Percentiles rank a stretch among this genome's conserved stretches.
phyloP scores from a whole-genome alignment of 2,888 invertebrate genomes.

The Euphydryas editha region DNA sequence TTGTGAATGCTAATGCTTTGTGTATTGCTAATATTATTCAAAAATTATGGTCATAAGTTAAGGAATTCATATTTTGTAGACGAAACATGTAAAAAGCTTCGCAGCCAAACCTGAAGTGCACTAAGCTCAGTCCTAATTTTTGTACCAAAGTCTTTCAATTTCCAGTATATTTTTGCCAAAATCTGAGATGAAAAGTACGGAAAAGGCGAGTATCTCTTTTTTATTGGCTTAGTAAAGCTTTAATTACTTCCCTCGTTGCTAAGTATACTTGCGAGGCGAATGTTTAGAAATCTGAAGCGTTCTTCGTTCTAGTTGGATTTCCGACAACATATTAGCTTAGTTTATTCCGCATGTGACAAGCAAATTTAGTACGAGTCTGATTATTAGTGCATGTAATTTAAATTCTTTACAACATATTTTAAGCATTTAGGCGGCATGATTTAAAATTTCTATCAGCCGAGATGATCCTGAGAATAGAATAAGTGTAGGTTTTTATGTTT shows the following conservation, averaged over 20 bases:
- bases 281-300: constrained; percentile 32
- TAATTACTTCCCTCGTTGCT: constrained; percentile 33
- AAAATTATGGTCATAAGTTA: too few relatives aligned
- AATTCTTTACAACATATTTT: neutral
- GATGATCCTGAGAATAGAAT: too few relatives aligned
- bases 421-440: neutral
- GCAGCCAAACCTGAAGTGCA: neutral
- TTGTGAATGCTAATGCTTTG: too few relatives aligned
- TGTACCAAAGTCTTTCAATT: neutral
- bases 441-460: too few relatives aligned
- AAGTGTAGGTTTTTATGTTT: too few relatives aligned
- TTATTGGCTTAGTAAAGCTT: constrained; percentile 24
- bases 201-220: constrained; percentile 19
- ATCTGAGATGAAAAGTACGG: constrained; percentile 6
- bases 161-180: neutral
- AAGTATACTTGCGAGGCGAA: constrained; percentile 33
- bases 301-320: constrained; percentile 16
- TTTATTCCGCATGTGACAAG: constrained; percentile 12
- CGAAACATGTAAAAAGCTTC: too few relatives aligned
- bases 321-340: neutral
- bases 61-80: too few relatives aligned
- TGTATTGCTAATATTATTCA: too few relatives aligned
- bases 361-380: neutral
- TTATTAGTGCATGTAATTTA: neutral
- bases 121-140: neutral